phyloP scores from a whole-genome alignment of 2,797 vertebrate genomes.

The Eulemur coronatus region DNA sequence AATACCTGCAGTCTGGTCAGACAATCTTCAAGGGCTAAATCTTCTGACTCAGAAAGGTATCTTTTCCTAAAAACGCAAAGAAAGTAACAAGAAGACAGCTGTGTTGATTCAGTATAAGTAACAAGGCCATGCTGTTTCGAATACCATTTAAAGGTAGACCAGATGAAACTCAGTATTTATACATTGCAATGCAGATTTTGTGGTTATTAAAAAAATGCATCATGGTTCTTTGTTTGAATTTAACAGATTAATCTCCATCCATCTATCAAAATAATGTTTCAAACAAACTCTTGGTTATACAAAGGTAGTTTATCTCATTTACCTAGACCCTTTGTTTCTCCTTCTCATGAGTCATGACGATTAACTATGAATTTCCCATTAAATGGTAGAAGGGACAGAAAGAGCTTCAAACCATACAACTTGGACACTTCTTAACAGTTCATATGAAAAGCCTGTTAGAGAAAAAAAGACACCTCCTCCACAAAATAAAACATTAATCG shows the following conservation, averaged over 20 bases:
- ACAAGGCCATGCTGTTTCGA: constrained; percentile 73
- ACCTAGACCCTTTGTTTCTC: neutral
- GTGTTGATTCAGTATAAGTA: constrained; percentile 77
- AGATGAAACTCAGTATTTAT: constrained; percentile 78
- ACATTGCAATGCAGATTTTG: constrained; percentile 70
- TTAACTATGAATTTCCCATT: neutral
- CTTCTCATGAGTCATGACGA: neutral
- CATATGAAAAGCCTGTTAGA: neutral
- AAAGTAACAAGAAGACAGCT: constrained; percentile 76
- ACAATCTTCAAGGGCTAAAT: constrained; percentile 73
- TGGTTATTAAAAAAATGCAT: constrained; percentile 66
- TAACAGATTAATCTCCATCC: constrained; percentile 58
- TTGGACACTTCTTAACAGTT: neutral
- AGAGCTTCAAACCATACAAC: constrained; percentile 5
- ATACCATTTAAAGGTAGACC: constrained; percentile 80
- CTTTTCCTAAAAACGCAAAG: constrained; percentile 77
- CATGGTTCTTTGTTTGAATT: constrained; percentile 63
- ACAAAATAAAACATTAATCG: neutral
- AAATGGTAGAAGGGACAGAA: neutral
- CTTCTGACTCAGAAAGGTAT: constrained; percentile 74
- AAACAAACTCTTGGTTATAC: constrained; percentile 31
- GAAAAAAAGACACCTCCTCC: neutral
- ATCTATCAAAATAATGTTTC: constrained; percentile 46
- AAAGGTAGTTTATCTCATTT: neutral
- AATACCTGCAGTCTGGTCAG: constrained; percentile 76